Percentiles rank a stretch among this genome's conserved stretches.
Evolutionary conservation across 2,113 vertebrate species (phyloP).

Genomic region (Hyperopisus bebe): DNA sequence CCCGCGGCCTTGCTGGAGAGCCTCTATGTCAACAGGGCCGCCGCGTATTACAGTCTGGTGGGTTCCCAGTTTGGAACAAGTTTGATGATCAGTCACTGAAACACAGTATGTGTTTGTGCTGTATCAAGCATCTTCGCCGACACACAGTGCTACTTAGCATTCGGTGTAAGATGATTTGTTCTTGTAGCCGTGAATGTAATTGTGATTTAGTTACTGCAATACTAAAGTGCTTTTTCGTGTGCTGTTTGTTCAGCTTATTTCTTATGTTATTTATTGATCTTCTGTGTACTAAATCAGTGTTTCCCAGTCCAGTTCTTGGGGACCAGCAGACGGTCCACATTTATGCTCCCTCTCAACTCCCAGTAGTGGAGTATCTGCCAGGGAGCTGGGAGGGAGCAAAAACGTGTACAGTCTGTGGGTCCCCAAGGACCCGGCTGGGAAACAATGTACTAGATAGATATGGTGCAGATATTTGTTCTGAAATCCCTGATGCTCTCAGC

Average conservation of each 20-base stretch:
- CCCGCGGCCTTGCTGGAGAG: slow-evolving; percentile 82
- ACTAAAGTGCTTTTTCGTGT: background rate
- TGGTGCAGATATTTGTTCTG: background rate
- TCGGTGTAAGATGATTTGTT: background rate
- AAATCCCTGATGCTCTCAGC: background rate
- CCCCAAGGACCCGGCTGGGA: background rate
- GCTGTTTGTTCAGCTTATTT: background rate
- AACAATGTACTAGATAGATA: background rate
- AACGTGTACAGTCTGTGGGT: background rate
- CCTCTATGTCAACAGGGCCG: slow-evolving; percentile 86
- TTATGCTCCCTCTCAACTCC: background rate
- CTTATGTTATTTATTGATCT: background rate
- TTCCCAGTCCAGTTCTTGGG: background rate
- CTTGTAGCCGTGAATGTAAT: background rate
- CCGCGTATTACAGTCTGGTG: slow-evolving; percentile 85
- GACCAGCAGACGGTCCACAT: background rate
- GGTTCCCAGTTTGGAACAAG: slow-evolving; percentile 36
- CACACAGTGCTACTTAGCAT: background rate
- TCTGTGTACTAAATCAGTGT: background rate
- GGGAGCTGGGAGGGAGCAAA: background rate
- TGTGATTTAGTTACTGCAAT: background rate
- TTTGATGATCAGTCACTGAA: background rate
- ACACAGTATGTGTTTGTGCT: background rate
- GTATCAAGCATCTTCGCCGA: background rate
- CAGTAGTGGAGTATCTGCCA: background rate